Evolutionary conservation across 2,888 invertebrate species (phyloP).

Genomic region (Clanis bilineata): DNA sequence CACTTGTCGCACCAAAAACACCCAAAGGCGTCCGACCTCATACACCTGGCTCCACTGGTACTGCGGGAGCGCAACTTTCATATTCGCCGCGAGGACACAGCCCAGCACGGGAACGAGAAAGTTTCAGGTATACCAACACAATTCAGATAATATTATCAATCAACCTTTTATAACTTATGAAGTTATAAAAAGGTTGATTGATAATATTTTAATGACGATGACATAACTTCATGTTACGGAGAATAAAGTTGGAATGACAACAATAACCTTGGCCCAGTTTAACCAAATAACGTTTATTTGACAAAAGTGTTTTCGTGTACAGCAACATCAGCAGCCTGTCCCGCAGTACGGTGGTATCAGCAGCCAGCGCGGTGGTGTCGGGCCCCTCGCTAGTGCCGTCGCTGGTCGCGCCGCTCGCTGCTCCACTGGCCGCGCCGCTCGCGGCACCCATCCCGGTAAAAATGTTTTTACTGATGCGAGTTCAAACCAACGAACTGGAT

Average conservation of each 20-base stretch:
- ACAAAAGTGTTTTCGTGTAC: conserved; percentile 48
- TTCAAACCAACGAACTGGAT: too few species aligned
- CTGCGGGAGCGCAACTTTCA: conserved; percentile 73
- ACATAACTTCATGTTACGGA: too few species aligned
- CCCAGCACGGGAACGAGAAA: conserved; percentile 91
- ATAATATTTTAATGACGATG: too few species aligned
- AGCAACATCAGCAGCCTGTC: conserved; percentile 93
- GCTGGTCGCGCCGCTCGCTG: conserved; percentile 55
- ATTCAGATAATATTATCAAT: neutral
- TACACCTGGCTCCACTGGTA: conserved; percentile 72
- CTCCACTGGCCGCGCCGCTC: conserved; percentile 51
- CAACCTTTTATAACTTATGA: conserved; percentile 3
- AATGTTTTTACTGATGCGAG: neutral
- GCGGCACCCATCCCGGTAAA: conserved; percentile 48
- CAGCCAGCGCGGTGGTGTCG: conserved; percentile 53
- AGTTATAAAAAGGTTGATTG: too few species aligned
- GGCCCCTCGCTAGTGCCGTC: conserved; percentile 54
- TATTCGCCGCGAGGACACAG: conserved; percentile 91
- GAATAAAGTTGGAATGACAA: too few species aligned
- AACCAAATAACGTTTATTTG: neutral
- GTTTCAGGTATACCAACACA: conserved; percentile 86
- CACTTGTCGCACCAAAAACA: conserved; percentile 77
- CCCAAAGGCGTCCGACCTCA: conserved; percentile 74
- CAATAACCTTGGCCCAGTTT: too few species aligned
- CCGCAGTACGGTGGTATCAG: conserved; percentile 84